Evolutionary conservation across 2,888 invertebrate species (phyloP), one percentile per base, ranked within the genome.

Genomic region (Eledone cirrhosa): DNA sequence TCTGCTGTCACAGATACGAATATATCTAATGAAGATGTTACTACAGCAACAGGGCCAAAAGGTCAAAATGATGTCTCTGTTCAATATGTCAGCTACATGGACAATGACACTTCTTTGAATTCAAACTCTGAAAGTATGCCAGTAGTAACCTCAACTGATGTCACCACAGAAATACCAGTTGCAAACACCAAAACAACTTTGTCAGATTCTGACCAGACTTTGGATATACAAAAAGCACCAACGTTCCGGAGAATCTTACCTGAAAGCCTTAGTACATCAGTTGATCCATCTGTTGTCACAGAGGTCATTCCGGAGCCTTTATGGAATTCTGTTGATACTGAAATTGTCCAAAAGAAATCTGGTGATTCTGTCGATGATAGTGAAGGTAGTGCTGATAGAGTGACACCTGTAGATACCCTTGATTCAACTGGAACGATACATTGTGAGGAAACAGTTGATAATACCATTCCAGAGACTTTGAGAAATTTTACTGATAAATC

Each of bases 161-260:
- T 41, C 7, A 13, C 69, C 16, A 13, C 69, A 19, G 33, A 11
- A 22, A 31, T 11, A 19, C 41, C 69, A 11, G 14, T 7, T 33
- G 69, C 2, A 22, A 72, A 33, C 31, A 13, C 69, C n/a, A 72
- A 72, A 72, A 72, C 33, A 16, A 13, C 69, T 72, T 14, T 33
- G 31, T 31, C 2, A 13, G 27, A 72, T 27, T 33, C 33, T n/a
- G 22, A 31, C 22, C 33, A 14, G 2, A 7, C 11, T 41, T 41
- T 41, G 41, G 41, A 11, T 8, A 8, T 41, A 41, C 41, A 2
- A 41, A 31, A 72, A 41, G 11, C 69, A n/a, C 33, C 33, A 72
- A 33, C 69, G 16, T 72, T 72, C 24, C 69, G 69, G 33, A 72
- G 69, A 72, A 72, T 72, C 14, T n/a, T 72, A 13, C 69, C 69